These are phyloP conservation scores for Cyprinella venusta DNA, from an alignment of 2,797 vertebrate genomes.

Conservation along the genomic window DNA sequence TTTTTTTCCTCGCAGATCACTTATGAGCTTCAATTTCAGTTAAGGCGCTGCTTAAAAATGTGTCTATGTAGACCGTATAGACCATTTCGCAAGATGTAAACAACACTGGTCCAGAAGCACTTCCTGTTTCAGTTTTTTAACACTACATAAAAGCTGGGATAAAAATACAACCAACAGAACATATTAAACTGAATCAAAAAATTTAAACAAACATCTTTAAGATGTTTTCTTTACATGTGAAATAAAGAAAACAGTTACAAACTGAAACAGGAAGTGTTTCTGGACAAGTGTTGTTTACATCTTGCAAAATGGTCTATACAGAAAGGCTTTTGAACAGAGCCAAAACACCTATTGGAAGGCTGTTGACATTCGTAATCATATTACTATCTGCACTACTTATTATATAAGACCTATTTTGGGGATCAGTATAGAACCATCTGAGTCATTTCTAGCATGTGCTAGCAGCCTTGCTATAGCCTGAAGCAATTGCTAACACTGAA, in stretches of 20 bases:
- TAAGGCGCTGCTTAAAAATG: not conserved
- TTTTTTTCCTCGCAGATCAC: not conserved
- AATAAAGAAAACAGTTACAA: too few relatives aligned
- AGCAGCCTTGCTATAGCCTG: conserved; percentile 26
- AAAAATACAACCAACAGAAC: too few relatives aligned
- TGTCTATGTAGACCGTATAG: not conserved
- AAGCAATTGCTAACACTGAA: conserved; percentile 28
- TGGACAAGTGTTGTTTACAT: too few relatives aligned
- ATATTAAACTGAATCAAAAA: too few relatives aligned
- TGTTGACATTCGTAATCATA: conserved; percentile 24
- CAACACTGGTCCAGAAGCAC: too few relatives aligned
- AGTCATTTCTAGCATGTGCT: conserved; percentile 19
- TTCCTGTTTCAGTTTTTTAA: too few relatives aligned
- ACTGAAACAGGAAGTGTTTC: too few relatives aligned
- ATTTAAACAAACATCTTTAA: too few relatives aligned
- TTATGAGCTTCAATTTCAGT: not conserved
- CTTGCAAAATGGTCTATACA: too few relatives aligned
- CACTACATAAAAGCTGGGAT: too few relatives aligned
- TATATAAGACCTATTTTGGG: conserved; percentile 9
- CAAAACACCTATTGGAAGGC: not conserved
- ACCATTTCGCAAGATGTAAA: too few relatives aligned
- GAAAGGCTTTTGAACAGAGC: conserved; percentile 9
- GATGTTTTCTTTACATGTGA: too few relatives aligned
- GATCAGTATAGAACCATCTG: conserved; percentile 14
- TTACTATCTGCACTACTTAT: conserved; percentile 14